A percentile compares a stretch with the other conserved stretches of the same genome.
Conservation (phyloP, 2,888 invertebrate genomes). For the Scrobipalpa costella region DNA sequence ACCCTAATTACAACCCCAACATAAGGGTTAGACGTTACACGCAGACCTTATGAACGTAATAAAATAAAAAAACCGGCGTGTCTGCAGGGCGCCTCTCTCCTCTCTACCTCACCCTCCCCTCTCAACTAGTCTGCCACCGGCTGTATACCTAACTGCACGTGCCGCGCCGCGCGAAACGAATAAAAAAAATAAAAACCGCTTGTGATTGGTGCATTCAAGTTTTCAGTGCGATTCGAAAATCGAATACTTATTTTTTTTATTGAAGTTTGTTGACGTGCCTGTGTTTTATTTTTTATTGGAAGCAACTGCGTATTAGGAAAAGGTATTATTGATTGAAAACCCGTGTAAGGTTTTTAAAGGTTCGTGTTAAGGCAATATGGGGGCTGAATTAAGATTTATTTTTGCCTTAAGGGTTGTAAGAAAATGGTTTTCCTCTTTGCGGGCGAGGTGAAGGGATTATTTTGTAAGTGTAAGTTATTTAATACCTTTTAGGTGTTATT, state of each 20-base stretch:
- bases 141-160: slow-evolving; percentile 19
- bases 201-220: slow-evolving; percentile 20
- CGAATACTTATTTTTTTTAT: slow-evolving; percentile 22
- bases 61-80: slow-evolving; percentile 24
- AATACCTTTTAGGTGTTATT: slow-evolving; percentile 5
- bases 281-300: slow-evolving; percentile 18
- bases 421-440: slow-evolving; percentile 3
- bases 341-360: slow-evolving; percentile 23
- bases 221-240: slow-evolving; percentile 20
- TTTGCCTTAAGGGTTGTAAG: slow-evolving; percentile 9
- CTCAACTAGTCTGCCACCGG: slow-evolving; percentile 27
- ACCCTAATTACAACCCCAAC: slow-evolving; percentile 20
- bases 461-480: slow-evolving; percentile 22
- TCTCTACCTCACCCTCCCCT: slow-evolving; percentile 19
- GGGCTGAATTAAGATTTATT: slow-evolving; percentile 21
- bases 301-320: slow-evolving; percentile 12
- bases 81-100: slow-evolving; percentile 23
- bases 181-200: slow-evolving; percentile 24
- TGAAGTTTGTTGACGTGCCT: slow-evolving; percentile 16
- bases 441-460: slow-evolving; percentile 6
- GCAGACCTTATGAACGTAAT: slow-evolving; percentile 28
- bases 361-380: slow-evolving; percentile 14
- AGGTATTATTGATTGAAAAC: slow-evolving; percentile 24
- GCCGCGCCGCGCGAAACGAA: slow-evolving; percentile 16
- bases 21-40: slow-evolving; percentile 19